These are phyloP conservation scores for Dermolepida albohirtum DNA, from an alignment of 2,888 invertebrate genomes.

Conservation along the genomic window DNA sequence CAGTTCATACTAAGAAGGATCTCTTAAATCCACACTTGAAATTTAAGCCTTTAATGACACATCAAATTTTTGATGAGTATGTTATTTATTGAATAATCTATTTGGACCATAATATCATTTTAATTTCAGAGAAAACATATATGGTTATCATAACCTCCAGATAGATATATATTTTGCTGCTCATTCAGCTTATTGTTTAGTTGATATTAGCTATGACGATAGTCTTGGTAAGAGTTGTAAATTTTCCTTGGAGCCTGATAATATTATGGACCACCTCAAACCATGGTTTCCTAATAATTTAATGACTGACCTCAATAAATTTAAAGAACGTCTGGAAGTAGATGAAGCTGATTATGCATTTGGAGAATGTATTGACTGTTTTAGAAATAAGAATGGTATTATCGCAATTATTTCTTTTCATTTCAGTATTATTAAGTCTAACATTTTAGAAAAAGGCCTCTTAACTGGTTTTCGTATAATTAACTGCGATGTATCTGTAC, in stretches of 20 bases:
- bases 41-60: constrained; percentile 89
- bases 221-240: constrained; percentile 67
- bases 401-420: neutral
- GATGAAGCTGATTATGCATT: constrained; percentile 56
- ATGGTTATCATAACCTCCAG: constrained; percentile 87
- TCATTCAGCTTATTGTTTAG: constrained; percentile 82
- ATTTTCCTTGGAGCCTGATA: constrained; percentile 50
- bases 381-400: constrained; percentile 42
- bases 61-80: constrained; percentile 88
- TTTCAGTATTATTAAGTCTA: neutral
- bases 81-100: constrained; percentile 5
- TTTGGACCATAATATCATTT: neutral
- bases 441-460: constrained; percentile 9
- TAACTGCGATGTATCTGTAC: constrained; percentile 74
- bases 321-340: constrained; percentile 49
- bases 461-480: constrained; percentile 67
- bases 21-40: constrained; percentile 12
- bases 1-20: constrained; percentile 31
- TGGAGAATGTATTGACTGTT: constrained; percentile 55
- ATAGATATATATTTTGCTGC: constrained; percentile 85
- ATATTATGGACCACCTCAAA: constrained; percentile 54
- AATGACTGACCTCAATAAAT: constrained; percentile 52
- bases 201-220: constrained; percentile 79
- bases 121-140: constrained; percentile 81
- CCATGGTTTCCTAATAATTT: constrained; percentile 59